Percentiles rank a stretch among this genome's conserved stretches.
Evolutionary conservation across 2,888 invertebrate species (phyloP).

Genomic region (Stramonita haemastoma): DNA sequence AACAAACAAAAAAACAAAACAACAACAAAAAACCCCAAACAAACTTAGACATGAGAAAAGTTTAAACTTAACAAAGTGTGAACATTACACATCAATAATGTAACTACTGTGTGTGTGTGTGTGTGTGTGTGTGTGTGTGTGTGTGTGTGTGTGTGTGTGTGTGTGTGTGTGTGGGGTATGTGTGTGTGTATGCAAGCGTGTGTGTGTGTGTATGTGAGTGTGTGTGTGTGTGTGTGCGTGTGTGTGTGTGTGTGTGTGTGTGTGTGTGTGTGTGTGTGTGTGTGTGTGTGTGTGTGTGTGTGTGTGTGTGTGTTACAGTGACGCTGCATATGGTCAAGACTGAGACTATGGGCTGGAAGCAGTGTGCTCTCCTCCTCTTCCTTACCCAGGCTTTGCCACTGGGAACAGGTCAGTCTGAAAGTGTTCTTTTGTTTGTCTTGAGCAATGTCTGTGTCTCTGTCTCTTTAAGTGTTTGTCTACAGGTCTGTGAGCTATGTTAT

Average conservation of each 20-base stretch:
- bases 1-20: too few species aligned
- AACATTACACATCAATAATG: too few species aligned
- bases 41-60: too few species aligned
- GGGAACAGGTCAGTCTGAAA: neutral
- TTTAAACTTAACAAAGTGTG: too few species aligned
- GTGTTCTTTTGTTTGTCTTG: too few species aligned
- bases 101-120: slow-evolving; percentile 13
- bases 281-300: slow-evolving; percentile 14
- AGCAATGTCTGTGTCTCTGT: neutral
- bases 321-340: neutral
- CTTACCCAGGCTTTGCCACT: neutral
- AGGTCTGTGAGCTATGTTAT: neutral
- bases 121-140: slow-evolving; percentile 20
- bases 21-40: too few species aligned
- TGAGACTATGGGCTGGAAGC: neutral
- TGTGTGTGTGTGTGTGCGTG: slow-evolving; percentile 24
- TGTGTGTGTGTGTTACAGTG: neutral
- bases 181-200: neutral
- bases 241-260: slow-evolving; percentile 12
- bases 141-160: neutral
- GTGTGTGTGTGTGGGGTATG: neutral
- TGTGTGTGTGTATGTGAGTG: neutral
- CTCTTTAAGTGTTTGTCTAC: neutral
- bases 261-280: neutral
- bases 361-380: neutral